Conservation (phyloP, 2,797 vertebrate genomes). For the Halcyon smyrnensis region DNA sequence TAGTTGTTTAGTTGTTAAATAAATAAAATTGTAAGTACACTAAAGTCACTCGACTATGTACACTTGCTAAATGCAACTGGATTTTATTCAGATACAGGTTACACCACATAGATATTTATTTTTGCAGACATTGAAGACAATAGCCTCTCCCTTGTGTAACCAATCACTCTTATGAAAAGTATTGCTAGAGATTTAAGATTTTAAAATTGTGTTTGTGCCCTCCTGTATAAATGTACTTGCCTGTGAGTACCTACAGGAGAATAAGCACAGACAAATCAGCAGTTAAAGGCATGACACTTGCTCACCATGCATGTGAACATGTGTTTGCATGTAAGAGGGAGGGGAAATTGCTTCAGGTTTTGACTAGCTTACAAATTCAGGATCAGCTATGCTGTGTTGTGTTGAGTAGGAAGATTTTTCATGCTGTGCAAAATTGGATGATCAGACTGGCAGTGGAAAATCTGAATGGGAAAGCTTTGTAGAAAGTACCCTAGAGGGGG, state of each 20-base stretch:
- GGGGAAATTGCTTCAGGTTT: neutral
- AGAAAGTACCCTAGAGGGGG: neutral
- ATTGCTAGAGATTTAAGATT: neutral
- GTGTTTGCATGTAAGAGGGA: neutral
- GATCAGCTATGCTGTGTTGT: neutral
- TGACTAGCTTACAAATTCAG: neutral
- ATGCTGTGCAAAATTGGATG: neutral
- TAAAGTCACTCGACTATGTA: constrained; percentile 5
- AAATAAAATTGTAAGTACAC: constrained; percentile 55
- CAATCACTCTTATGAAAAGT: constrained; percentile 11
- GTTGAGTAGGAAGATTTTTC: neutral
- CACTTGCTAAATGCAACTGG: neutral
- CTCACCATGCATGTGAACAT: neutral
- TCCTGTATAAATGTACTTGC: neutral
- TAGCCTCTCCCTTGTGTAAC: neutral
- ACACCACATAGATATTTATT: neutral
- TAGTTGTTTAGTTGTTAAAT: constrained; percentile 65
- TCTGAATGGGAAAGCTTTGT: neutral
- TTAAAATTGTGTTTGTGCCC: neutral
- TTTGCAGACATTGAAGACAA: neutral
- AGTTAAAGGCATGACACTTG: neutral
- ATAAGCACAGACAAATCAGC: neutral
- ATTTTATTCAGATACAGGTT: constrained; percentile 36
- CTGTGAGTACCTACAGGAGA: neutral
- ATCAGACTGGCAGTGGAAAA: neutral